These are phyloP conservation scores for Chlorocebus sabaeus DNA, from an alignment of 2,113 vertebrate species.

Conservation along the genomic window DNA sequence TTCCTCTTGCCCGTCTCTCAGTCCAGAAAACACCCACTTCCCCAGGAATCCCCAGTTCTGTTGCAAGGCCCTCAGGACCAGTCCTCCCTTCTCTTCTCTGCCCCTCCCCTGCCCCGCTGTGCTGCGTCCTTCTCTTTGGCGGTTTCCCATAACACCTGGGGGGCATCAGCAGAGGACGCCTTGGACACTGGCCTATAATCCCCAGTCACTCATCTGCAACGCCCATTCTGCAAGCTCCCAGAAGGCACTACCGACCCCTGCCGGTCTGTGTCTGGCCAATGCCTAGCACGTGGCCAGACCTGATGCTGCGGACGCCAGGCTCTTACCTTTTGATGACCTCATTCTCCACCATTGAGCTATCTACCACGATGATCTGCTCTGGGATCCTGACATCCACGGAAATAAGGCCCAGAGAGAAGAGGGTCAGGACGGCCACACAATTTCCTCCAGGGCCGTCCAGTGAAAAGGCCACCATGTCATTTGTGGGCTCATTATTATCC, in stretches of 20 bases:
- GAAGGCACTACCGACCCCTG: accelerated
- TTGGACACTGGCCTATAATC: accelerated
- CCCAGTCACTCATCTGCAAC: neutral
- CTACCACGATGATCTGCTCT: slow-evolving; percentile 95
- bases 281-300: accelerated
- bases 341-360: slow-evolving; percentile 92
- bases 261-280: neutral
- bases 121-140: neutral
- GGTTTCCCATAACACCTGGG: accelerated
- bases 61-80: no score
- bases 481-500: slow-evolving; percentile 61
- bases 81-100: neutral
- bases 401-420: slow-evolving; percentile 91
- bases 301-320: accelerated
- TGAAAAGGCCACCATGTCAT: slow-evolving; percentile 85
- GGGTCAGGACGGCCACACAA: slow-evolving; percentile 85
- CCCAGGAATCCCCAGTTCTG: neutral
- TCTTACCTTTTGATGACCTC: slow-evolving; percentile 83
- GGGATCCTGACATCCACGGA: slow-evolving; percentile 90
- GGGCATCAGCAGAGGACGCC: neutral
- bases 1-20: neutral
- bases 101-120: neutral
- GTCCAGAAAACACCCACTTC: neutral
- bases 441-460: slow-evolving; percentile 91
- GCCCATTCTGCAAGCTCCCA: neutral